These are phyloP conservation scores for Troides helena DNA, from an alignment of 2,888 invertebrate genomes.

Conservation along the genomic window DNA sequence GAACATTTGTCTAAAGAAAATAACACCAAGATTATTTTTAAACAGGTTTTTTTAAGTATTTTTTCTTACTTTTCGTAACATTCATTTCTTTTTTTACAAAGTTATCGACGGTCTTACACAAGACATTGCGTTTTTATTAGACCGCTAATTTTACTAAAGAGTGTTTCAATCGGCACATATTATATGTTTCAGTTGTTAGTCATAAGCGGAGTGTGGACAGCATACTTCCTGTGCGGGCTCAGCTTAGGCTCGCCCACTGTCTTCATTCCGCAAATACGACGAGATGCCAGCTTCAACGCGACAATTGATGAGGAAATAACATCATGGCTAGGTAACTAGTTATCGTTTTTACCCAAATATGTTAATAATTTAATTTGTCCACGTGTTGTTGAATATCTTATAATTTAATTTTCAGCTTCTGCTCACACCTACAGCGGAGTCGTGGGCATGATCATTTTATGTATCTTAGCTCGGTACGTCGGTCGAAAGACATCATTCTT, in stretches of 20 bases:
- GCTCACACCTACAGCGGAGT: slow-evolving; percentile 8
- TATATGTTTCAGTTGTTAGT: slow-evolving; percentile 4
- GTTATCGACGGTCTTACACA: too few species aligned
- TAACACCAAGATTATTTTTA: too few species aligned
- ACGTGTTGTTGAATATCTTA: too few species aligned
- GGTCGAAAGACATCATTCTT: slow-evolving; percentile 13
- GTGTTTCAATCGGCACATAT: background rate
- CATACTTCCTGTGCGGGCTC: slow-evolving; percentile 6
- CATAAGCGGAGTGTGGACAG: slow-evolving; percentile 6
- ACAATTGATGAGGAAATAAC: slow-evolving; percentile 46
- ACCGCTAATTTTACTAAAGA: too few species aligned
- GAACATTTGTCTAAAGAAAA: too few species aligned
- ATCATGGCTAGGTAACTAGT: slow-evolving; percentile 51
- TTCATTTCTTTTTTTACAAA: too few species aligned
- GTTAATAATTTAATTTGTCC: background rate
- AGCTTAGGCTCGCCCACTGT: slow-evolving; percentile 28
- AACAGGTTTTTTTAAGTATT: too few species aligned
- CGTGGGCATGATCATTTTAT: slow-evolving; percentile 1
- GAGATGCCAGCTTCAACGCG: slow-evolving; percentile 18
- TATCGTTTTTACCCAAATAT: background rate
- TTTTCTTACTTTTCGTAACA: too few species aligned
- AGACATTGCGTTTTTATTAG: too few species aligned
- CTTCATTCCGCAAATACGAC: slow-evolving; percentile 20
- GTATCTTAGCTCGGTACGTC: background rate
- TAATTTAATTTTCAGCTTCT: slow-evolving; percentile 32